These are phyloP conservation scores for Rhombomys opimus DNA, from an alignment of 2,113 vertebrate species.

Conservation along the genomic window DNA sequence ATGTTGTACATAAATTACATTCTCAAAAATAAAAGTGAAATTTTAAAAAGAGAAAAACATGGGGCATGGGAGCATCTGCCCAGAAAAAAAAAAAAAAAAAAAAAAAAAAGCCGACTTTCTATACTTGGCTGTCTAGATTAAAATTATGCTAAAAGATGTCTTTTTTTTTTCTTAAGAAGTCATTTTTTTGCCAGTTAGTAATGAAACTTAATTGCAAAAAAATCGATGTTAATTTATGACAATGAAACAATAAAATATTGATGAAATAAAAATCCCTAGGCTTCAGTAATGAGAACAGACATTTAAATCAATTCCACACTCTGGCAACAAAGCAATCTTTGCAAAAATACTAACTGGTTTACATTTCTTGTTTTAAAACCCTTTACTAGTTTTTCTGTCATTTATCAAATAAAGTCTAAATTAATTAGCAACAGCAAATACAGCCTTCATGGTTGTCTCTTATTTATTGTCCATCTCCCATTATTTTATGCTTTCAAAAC, in stretches of 20 bases:
- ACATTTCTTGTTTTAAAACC: slow-evolving; percentile 47
- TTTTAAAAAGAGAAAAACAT: background rate
- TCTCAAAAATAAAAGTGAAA: background rate
- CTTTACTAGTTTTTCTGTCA: background rate
- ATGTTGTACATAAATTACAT: background rate
- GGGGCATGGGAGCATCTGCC: background rate
- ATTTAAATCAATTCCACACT: slow-evolving; percentile 70
- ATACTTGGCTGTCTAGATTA: slow-evolving; percentile 40
- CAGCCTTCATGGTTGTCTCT: slow-evolving; percentile 13
- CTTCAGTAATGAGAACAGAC: slow-evolving; percentile 57
- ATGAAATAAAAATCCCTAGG: slow-evolving; percentile 71
- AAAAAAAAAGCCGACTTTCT: background rate
- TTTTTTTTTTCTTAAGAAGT: slow-evolving; percentile 59
- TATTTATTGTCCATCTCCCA: slow-evolving; percentile 11
- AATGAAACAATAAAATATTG: slow-evolving; percentile 76
- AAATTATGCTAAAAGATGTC: slow-evolving; percentile 62
- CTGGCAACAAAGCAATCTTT: slow-evolving; percentile 46
- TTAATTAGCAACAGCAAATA: slow-evolving; percentile 51
- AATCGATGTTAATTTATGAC: slow-evolving; percentile 75
- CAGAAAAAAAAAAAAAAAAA: background rate
- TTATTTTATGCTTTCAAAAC: background rate
- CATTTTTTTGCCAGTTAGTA: slow-evolving; percentile 67
- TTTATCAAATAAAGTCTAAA: slow-evolving; percentile 60
- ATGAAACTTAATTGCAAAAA: slow-evolving; percentile 65
- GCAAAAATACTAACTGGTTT: slow-evolving; percentile 59